Conservation (phyloP, 2,888 invertebrate species). For the Hermaeophaga mercurialis region DNA sequence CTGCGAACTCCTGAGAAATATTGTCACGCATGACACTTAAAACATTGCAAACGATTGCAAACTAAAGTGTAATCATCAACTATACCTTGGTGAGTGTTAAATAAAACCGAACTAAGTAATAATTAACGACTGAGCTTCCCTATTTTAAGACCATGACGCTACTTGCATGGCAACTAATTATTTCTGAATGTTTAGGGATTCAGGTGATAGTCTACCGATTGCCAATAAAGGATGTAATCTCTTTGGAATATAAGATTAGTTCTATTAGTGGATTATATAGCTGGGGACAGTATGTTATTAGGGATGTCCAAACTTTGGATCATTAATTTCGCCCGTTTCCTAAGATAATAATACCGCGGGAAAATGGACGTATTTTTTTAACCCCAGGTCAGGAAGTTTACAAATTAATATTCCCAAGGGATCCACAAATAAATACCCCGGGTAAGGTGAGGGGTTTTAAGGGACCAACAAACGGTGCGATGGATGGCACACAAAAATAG, state of each 20-base stretch:
- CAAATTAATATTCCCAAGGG: slow-evolving; percentile 17
- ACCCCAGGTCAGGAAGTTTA: slow-evolving; percentile 1
- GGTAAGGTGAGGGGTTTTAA: too few species aligned
- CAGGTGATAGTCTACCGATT: slow-evolving; percentile 24
- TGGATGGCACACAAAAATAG: too few species aligned
- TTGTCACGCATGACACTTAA: too few species aligned
- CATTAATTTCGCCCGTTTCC: slow-evolving; percentile 28
- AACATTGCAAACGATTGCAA: too few species aligned
- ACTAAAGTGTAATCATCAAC: too few species aligned
- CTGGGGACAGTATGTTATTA: slow-evolving; percentile 26
- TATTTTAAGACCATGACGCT: too few species aligned
- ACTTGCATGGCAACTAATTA: neutral
- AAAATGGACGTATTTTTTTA: slow-evolving; percentile 14
- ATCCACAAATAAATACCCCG: neutral
- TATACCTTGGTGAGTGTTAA: too few species aligned
- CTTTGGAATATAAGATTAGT: slow-evolving; percentile 31
- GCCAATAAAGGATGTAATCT: slow-evolving; percentile 29
- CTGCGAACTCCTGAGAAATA: too few species aligned
- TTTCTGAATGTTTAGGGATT: slow-evolving; percentile 30
- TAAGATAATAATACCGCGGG: slow-evolving; percentile 23
- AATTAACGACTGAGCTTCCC: too few species aligned
- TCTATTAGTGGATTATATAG: slow-evolving; percentile 24
- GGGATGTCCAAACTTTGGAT: slow-evolving; percentile 26
- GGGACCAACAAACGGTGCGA: too few species aligned
- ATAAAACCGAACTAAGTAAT: too few species aligned